Evolutionary conservation across 1,140 invertebrate genomes (phyloP).

Genomic region (Scaptomyza hsui): DNA sequence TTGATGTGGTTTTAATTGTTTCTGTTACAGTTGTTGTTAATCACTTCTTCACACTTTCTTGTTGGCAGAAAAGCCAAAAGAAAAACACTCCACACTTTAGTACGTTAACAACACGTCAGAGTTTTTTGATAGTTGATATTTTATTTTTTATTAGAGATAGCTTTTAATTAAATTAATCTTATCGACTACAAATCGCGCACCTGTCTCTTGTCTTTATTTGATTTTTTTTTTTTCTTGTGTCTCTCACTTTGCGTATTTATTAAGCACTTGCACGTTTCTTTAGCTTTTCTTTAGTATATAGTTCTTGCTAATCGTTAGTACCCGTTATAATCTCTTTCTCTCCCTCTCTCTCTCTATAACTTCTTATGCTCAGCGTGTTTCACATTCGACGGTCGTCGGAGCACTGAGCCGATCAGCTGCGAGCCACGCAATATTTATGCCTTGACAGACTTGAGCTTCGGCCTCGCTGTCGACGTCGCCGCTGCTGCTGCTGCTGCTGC

Average conservation of each 20-base stretch:
- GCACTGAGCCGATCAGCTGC: constrained; percentile 69
- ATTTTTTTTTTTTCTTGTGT: background rate
- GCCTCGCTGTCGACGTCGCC: constrained; percentile 1
- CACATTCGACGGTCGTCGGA: constrained; percentile 27
- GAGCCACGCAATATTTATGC: constrained; percentile 65
- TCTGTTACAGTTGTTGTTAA: background rate
- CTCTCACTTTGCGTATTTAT: background rate
- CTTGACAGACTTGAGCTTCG: constrained; percentile 29
- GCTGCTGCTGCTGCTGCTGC: constrained; percentile 2
- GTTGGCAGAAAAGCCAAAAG: no score
- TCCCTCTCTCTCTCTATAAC: background rate
- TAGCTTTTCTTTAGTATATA: no score
- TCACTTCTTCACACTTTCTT: no score
- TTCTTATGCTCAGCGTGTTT: constrained; percentile 15
- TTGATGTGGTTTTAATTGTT: background rate
- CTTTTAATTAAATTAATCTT: constrained; percentile 71
- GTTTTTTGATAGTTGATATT: no score
- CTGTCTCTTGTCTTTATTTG: constrained; percentile 14
- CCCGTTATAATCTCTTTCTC: no score
- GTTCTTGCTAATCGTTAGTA: background rate
- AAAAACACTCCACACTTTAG: no score
- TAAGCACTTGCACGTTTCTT: no score
- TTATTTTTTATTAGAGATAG: constrained; percentile 27
- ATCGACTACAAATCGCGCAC: constrained; percentile 41
- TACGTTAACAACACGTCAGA: background rate